phyloP scores from a whole-genome alignment of 2,797 vertebrate genomes.

The Chanos chanos region DNA sequence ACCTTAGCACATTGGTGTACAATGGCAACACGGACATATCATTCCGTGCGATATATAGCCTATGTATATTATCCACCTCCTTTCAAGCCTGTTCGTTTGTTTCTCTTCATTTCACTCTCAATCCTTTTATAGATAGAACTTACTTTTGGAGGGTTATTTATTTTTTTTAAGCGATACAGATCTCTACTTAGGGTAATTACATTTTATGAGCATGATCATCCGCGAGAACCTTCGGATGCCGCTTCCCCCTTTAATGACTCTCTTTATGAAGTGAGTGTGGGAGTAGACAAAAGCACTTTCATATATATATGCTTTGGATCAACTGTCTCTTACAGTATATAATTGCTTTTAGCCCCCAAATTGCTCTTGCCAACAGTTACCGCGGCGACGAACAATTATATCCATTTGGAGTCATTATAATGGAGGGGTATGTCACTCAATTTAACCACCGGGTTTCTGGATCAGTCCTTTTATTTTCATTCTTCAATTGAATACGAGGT shows the following conservation, averaged over 20 bases:
- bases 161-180: slow-evolving; percentile 28
- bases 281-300: slow-evolving; percentile 41
- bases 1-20: too few relatives aligned
- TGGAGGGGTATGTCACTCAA: slow-evolving; percentile 48
- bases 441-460: slow-evolving; percentile 38
- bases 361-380: slow-evolving; percentile 50
- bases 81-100: too few relatives aligned
- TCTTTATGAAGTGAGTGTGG: slow-evolving; percentile 34
- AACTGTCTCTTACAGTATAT: slow-evolving; percentile 42
- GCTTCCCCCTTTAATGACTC: slow-evolving; percentile 45
- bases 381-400: slow-evolving; percentile 48
- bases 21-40: too few relatives aligned
- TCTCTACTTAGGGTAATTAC: slow-evolving; percentile 40
- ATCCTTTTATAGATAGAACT: too few relatives aligned
- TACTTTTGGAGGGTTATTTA: too few relatives aligned
- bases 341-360: slow-evolving; percentile 42
- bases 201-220: slow-evolving; percentile 43
- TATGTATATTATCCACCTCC: too few relatives aligned
- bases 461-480: slow-evolving; percentile 19
- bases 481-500: slow-evolving; percentile 6
- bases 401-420: slow-evolving; percentile 50
- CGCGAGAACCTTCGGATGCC: slow-evolving; percentile 40
- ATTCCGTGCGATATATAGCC: too few relatives aligned
- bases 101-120: too few relatives aligned
- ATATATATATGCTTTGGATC: slow-evolving; percentile 35